A percentile compares a stretch with the other conserved stretches of the same genome.
phyloP scores from a whole-genome alignment of 1,140 invertebrate genomes.

The Leguminivora glycinivorella region DNA sequence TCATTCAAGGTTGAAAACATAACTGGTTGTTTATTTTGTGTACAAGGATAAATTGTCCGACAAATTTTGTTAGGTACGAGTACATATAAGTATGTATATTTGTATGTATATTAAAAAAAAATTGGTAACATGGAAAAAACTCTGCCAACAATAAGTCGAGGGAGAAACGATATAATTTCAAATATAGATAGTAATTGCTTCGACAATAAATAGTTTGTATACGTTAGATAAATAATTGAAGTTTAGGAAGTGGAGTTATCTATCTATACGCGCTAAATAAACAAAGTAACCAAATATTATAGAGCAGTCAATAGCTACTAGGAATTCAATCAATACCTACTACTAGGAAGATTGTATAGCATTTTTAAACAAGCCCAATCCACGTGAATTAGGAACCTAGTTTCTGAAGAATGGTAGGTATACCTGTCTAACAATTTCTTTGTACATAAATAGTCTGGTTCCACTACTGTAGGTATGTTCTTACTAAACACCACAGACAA shows the following conservation, averaged over 20 bases:
- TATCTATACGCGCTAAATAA: no score
- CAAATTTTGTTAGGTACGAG: not conserved
- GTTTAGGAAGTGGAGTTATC: no score
- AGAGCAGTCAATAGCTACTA: not conserved
- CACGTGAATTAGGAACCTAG: not conserved
- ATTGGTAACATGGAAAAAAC: no score
- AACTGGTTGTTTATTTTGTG: conserved; percentile 11
- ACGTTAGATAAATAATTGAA: no score
- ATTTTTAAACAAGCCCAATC: not conserved
- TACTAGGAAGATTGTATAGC: not conserved
- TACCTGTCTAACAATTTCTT: no score
- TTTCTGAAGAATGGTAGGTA: not conserved
- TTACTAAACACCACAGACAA: not conserved
- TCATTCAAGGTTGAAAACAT: conserved; percentile 13
- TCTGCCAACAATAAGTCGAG: no score
- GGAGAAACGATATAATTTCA: no score
- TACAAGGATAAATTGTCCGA: conserved; percentile 20
- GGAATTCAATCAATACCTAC: not conserved
- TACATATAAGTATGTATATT: no score
- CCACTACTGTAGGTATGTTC: not conserved
- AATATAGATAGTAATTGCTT: no score
- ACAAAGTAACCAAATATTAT: not conserved
- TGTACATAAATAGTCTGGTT: not conserved
- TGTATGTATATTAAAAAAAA: no score
- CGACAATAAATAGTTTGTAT: no score